Evolutionary conservation across 2,888 invertebrate species (phyloP).

Genomic region (Mythimna pallens): DNA sequence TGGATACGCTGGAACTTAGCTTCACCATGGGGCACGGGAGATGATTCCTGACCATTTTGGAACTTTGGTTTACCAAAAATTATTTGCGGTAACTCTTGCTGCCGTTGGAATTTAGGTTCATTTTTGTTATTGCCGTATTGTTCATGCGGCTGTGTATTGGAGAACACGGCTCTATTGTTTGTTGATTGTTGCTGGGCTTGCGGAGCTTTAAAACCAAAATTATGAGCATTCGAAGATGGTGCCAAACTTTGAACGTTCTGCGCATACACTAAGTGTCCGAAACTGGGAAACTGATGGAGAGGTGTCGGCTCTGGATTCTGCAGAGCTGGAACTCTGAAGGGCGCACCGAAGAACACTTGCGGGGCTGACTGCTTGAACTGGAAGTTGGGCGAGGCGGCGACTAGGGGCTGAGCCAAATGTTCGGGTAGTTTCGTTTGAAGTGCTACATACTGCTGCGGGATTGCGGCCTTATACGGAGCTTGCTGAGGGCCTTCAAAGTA

Average conservation of each 20-base stretch:
- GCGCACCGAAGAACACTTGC: constrained; percentile 77
- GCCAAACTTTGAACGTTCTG: constrained; percentile 73
- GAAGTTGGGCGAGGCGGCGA: constrained; percentile 75
- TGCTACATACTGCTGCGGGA: constrained; percentile 84
- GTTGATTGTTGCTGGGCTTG: constrained; percentile 75
- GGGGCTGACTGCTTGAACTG: constrained; percentile 77
- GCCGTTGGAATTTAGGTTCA: constrained; percentile 62
- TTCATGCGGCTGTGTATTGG: constrained; percentile 69
- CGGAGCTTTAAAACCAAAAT: constrained; percentile 44
- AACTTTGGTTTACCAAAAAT: constrained; percentile 59
- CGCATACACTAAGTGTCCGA: constrained; percentile 74
- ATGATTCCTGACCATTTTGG: constrained; percentile 68
- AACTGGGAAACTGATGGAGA: constrained; percentile 68
- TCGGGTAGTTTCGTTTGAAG: constrained; percentile 82
- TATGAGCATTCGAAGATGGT: constrained; percentile 54
- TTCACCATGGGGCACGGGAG: constrained; percentile 34
- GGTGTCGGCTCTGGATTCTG: constrained; percentile 73
- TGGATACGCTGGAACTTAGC: constrained; percentile 51
- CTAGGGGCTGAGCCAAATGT: constrained; percentile 83
- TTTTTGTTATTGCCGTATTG: constrained; percentile 68
- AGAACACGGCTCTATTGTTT: constrained; percentile 75
- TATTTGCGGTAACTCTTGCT: constrained; percentile 52
- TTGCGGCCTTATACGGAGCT: constrained; percentile 77
- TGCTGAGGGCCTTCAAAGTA: constrained; percentile 79
- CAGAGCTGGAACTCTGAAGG: constrained; percentile 73